Conservation (phyloP, 2,888 invertebrate genomes). For the Nysson spinosus region DNA sequence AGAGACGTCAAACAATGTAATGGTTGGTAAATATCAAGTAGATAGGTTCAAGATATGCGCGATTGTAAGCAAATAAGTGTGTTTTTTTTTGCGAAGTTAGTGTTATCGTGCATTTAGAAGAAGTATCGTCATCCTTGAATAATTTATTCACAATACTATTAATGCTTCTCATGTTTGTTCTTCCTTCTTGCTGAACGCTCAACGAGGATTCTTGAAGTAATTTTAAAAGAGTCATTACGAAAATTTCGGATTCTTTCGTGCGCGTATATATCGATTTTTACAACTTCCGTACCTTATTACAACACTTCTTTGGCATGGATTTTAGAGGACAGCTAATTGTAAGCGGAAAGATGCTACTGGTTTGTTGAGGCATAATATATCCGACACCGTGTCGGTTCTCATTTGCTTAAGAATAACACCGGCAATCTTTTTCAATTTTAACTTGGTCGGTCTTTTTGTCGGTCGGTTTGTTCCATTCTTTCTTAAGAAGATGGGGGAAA, state of each 20-base stretch:
- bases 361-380: constrained; percentile 26
- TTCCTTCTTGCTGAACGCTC: too few relatives aligned
- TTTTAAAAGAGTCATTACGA: constrained; percentile 5
- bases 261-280: too few relatives aligned
- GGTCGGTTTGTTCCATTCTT: constrained; percentile 42
- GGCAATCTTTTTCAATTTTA: constrained; percentile 62
- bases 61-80: constrained; percentile 10
- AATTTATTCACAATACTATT: constrained; percentile 25
- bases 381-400: constrained; percentile 49
- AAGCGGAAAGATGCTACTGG: constrained; percentile 10
- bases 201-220: too few relatives aligned
- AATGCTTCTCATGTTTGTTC: constrained; percentile 11
- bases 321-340: neutral
- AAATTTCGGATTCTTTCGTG: too few relatives aligned
- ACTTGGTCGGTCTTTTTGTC: constrained; percentile 42
- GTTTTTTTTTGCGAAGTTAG: neutral
- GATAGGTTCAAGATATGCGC: neutral
- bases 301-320: too few relatives aligned
- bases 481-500: constrained; percentile 39
- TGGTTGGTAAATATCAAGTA: neutral
- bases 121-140: constrained; percentile 17
- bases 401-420: constrained; percentile 70
- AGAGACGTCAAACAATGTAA: neutral
- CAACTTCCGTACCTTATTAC: too few relatives aligned
- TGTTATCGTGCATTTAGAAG: constrained; percentile 4